A percentile compares a stretch with the other conserved stretches of the same genome.
phyloP scores from a whole-genome alignment of 2,113 vertebrate species.

The Gadus chalcogrammus region DNA sequence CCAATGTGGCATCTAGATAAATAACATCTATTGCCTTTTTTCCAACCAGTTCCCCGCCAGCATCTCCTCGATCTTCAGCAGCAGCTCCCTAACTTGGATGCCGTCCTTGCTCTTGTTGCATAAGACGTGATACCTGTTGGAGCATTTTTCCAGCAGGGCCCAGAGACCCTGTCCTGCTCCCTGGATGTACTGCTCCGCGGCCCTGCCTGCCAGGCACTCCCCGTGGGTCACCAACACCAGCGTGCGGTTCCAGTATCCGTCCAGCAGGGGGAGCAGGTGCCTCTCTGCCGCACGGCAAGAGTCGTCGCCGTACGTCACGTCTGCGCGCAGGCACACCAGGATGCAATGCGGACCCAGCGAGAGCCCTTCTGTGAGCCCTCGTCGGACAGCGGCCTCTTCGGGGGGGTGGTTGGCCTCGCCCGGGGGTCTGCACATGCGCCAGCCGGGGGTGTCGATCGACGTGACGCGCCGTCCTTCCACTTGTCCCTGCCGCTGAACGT shows the following conservation, averaged over 20 bases:
- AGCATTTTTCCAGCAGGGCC: background rate
- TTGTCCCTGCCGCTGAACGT: background rate
- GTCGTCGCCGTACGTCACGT: background rate
- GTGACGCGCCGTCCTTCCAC: background rate
- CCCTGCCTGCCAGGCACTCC: background rate
- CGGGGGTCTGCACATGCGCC: background rate
- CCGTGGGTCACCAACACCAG: background rate
- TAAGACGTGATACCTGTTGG: conserved; percentile 31
- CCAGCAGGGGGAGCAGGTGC: background rate
- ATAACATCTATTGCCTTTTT: background rate
- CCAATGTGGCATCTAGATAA: no score
- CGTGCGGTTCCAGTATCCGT: background rate
- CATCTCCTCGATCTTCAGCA: conserved; percentile 27
- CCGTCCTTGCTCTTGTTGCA: background rate
- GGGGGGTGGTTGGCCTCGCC: background rate
- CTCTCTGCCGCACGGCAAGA: background rate
- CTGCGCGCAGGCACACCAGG: background rate
- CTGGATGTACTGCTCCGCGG: conserved; percentile 2
- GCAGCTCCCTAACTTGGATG: conserved; percentile 23
- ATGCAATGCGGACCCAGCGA: background rate
- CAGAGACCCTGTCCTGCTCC: background rate
- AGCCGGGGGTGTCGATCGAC: conserved; percentile 5
- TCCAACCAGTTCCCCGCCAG: conserved; percentile 2
- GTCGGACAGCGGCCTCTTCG: background rate
- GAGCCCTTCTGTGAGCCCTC: background rate